Percentiles rank a stretch among this genome's conserved stretches.
Evolutionary conservation across 1,140 invertebrate genomes (phyloP).

Genomic region (Campoletis sonorensis): DNA sequence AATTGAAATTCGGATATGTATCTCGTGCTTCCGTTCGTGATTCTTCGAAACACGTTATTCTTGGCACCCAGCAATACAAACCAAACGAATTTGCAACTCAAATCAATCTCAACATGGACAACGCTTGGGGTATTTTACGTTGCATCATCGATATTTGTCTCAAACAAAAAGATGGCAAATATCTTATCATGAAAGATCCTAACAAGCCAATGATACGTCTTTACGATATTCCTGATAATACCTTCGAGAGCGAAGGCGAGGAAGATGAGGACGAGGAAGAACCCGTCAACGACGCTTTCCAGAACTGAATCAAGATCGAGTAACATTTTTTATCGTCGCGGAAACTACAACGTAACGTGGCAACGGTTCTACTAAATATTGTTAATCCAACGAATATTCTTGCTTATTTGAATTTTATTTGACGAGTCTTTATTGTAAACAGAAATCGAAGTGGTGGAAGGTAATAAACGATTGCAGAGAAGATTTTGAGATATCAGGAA

Average conservation of each 20-base stretch:
- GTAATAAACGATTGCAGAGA: conserved; percentile 41
- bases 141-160: conserved; percentile 99
- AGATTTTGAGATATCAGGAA: neutral
- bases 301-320: conserved; percentile 63
- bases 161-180: conserved; percentile 98
- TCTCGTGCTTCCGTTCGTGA: conserved; percentile 95
- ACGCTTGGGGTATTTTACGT: conserved; percentile 98
- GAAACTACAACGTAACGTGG: neutral
- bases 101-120: conserved; percentile 99
- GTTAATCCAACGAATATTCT: neutral
- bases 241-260: conserved; percentile 98
- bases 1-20: conserved; percentile 99
- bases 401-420: neutral
- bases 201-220: conserved; percentile 98
- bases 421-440: neutral
- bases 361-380: neutral
- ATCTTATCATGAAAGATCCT: conserved; percentile 99
- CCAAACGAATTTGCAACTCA: conserved; percentile 99
- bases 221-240: conserved; percentile 98
- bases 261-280: conserved; percentile 93
- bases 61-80: conserved; percentile 99
- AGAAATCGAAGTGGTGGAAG: neutral
- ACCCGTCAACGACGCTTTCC: conserved; percentile 78
- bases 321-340: neutral
- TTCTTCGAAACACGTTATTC: conserved; percentile 96